Percentiles rank a stretch among this genome's conserved stretches.
Evolutionary conservation across 2,113 vertebrate species (phyloP).

Genomic region (Proteles cristata): DNA sequence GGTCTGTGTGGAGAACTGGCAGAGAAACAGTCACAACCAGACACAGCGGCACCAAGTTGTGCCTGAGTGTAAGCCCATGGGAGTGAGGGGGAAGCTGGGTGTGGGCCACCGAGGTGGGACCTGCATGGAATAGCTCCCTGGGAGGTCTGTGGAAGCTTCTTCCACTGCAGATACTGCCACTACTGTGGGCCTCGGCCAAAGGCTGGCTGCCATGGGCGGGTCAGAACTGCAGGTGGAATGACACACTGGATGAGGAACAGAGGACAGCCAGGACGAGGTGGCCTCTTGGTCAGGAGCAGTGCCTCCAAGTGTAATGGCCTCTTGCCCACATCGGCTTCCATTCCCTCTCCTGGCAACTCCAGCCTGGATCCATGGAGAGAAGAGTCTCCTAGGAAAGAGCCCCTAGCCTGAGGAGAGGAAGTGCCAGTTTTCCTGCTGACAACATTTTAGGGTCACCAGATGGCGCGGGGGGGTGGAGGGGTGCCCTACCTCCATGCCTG

Average conservation of each 20-base stretch:
- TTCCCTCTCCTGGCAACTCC: background rate
- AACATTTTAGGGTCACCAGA: slow-evolving; percentile 79
- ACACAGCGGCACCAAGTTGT: background rate
- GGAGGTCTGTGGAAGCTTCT: background rate
- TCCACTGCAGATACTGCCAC: background rate
- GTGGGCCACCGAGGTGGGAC: background rate
- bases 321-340: background rate
- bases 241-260: background rate
- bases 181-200: background rate
- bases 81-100: background rate
- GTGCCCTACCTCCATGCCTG: background rate
- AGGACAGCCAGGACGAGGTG: no score
- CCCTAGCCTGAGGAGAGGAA: no score
- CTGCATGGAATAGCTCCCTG: background rate
- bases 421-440: no score
- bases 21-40: no score
- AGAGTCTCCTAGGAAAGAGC: background rate
- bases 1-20: background rate
- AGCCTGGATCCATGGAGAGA: background rate
- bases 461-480: slow-evolving; percentile 56
- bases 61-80: background rate
- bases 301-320: background rate
- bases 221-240: background rate
- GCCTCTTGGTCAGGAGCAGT: background rate
- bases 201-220: background rate